A percentile compares a stretch with the other conserved stretches of the same genome.
Evolutionary conservation across 2,888 invertebrate species (phyloP).

Genomic region (Epirrita christyi): DNA sequence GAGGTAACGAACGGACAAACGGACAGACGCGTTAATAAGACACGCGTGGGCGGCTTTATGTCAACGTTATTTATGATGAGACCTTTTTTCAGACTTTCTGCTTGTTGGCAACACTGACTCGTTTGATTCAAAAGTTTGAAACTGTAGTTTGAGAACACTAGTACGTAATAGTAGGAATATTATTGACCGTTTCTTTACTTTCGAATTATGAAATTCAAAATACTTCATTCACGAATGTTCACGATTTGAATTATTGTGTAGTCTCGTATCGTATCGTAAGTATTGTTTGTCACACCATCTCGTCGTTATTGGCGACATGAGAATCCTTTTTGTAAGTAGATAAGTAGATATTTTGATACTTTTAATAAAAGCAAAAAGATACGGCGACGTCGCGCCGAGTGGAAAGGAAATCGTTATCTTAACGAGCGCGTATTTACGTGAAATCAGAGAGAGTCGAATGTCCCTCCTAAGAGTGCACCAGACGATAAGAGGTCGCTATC

Average conservation of each 20-base stretch:
- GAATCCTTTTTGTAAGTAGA: conserved; percentile 59
- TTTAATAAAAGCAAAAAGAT: conserved; percentile 72
- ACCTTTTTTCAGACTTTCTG: conserved; percentile 66
- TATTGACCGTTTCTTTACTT: conserved; percentile 14
- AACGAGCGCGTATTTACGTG: conserved; percentile 79
- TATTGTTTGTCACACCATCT: conserved; percentile 21
- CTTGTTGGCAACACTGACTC: conserved; percentile 54
- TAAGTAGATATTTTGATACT: conserved; percentile 63
- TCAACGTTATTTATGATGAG: conserved; percentile 82
- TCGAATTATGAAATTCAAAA: conserved; percentile 9
- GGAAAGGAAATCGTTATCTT: conserved; percentile 83
- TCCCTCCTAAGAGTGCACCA: conserved; percentile 69
- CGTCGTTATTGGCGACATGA: conserved; percentile 64
- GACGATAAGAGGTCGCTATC: conserved; percentile 75
- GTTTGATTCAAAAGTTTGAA: conserved; percentile 27
- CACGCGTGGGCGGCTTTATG: conserved; percentile 81
- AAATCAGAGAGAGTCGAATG: conserved; percentile 77
- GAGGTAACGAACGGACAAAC: conserved; percentile 83
- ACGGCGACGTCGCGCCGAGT: conserved; percentile 65
- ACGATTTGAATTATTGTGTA: conserved; percentile 14
- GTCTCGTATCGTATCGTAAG: not conserved
- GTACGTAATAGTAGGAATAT: not conserved
- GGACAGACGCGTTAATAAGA: conserved; percentile 81
- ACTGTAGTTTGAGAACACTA: conserved; percentile 17
- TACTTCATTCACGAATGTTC: not conserved